Percentiles rank a stretch among this genome's conserved stretches.
Evolutionary conservation across 2,797 vertebrate genomes (phyloP).

Genomic region (Malacoraja senta): DNA sequence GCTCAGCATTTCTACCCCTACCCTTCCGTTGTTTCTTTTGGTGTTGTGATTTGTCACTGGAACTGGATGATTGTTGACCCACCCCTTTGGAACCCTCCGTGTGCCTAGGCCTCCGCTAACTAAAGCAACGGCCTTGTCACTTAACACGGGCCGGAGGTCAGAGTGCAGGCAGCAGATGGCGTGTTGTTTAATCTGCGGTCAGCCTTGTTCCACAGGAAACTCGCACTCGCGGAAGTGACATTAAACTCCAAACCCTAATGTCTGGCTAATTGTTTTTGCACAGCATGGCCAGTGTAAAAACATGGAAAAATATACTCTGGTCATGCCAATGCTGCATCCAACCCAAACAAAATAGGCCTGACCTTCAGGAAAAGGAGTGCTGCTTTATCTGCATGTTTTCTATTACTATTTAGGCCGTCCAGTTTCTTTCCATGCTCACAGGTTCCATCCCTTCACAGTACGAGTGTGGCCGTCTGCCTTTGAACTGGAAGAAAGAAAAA

Average conservation of each 20-base stretch:
- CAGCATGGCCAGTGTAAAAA: background rate
- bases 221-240: background rate
- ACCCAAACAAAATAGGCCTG: background rate
- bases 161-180: constrained; percentile 20
- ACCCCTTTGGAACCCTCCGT: background rate
- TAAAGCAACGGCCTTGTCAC: background rate
- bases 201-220: constrained; percentile 20
- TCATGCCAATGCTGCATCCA: background rate
- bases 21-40: constrained; percentile 53
- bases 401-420: constrained; percentile 69
- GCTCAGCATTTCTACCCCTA: constrained; percentile 60
- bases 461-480: constrained; percentile 60
- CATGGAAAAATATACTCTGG: constrained; percentile 21
- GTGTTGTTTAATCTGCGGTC: background rate
- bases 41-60: constrained; percentile 49
- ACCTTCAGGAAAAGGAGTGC: constrained; percentile 2
- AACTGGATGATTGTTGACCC: too few relatives aligned
- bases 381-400: background rate
- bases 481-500: constrained; percentile 54
- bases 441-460: constrained; percentile 80
- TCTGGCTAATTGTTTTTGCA: background rate
- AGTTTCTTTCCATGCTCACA: constrained; percentile 71
- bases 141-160: background rate
- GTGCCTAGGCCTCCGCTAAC: background rate
- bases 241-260: background rate